Base-by-base conservation (phyloP, 92 coral and sea anemone species). In the Umimayanthus chanpuru region DNA sequence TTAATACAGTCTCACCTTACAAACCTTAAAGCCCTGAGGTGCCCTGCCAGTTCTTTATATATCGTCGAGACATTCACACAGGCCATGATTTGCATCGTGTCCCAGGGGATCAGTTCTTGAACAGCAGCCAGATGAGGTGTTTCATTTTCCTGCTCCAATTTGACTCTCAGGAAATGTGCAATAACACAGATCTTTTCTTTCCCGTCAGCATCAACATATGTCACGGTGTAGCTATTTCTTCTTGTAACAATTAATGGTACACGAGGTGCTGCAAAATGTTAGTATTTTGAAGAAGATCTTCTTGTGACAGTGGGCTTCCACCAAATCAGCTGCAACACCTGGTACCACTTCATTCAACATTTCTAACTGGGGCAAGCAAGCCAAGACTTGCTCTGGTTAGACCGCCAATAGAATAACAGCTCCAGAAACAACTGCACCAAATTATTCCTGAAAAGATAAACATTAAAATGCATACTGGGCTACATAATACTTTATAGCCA, bases 261-360 rank as follows among this genome's bases (percentile, higher is more conserved):
- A 90, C 73, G 92, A 77, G 65, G 23, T 90, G 80, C 92, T 90
- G 86, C 86, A 86, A 86, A 90, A 85, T 28, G 71, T 77, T 58
- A 79, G 89, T 18, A 44, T 68, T 43, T 53, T 85, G 85, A 85
- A 89, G 40, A 20, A 30, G 75, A 90, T 77, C 81, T 90, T 90
- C 53, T 77, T 90, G 56, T 86, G 80, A 26, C 53, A 85, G 56
- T 65, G 77, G 79, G 90, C 78, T 21, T 90, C 81, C 21, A 50
- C 73, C 73, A 74, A 77, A 55, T 90, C 75, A 43, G 36, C 89
- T 43, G 92, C 90, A 78, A 61, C 85, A 53, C 90, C 92, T 61
- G 89, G 92, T 25, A 90, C 65, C 15, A 78, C 79, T 65, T 90
- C 89, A 64, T 90, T 90, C 56, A 90, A 26, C 61, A 58, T 28